Base-by-base conservation (phyloP, 2,113 vertebrate genomes). In the Lasiurus cinereus region DNA sequence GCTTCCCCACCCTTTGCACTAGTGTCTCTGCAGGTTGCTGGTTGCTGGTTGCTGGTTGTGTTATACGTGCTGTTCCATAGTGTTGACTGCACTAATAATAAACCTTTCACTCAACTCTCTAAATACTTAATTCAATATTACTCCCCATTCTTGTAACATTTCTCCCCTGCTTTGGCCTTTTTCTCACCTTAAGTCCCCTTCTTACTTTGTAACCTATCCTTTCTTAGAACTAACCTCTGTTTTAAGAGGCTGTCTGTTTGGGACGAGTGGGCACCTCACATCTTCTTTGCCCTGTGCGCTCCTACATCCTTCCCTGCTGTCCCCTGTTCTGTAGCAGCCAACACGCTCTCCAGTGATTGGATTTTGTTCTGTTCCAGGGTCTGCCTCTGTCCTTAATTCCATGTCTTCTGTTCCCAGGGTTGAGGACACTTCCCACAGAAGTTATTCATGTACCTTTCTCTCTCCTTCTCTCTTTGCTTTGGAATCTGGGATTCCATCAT, bases 51-150 rank as follows among this genome's bases (percentile, higher is more conserved):
- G 88, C 95, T 91, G 93, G 84, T 73, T 94, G 95, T 97, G 93
- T 96, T 95, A 56, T 52, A 33, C 70, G 83, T 92, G 93, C 92
- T 96, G 85, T 96, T 96, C 77, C 69, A 27, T 82, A 59, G 90
- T 97, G 80, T 95, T 62, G 62, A 91, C 94, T 79, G 90, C 94
- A 92, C 83, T 96, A 90, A 82, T 89, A 95, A 97, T 97, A 72
- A 97, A 96, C 48, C 96, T 97, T 95, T 97, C 92, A 91, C 94
- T 85, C 76, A 74, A 76, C 36, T 94, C 91, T 95, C 92, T 95
- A 67, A 90, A 31, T 91, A 76, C 86, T 83, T 96, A 87, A 72
- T 91, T 94, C 84, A 88, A 2, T 64, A 62, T 62, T 64, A 56
- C 56, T 88, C 27, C 50, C 22, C 19, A 70, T 50, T 73, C 43